Conservation (phyloP, 92 coral and sea anemone genomes). For the Epizoanthus ramosus region DNA sequence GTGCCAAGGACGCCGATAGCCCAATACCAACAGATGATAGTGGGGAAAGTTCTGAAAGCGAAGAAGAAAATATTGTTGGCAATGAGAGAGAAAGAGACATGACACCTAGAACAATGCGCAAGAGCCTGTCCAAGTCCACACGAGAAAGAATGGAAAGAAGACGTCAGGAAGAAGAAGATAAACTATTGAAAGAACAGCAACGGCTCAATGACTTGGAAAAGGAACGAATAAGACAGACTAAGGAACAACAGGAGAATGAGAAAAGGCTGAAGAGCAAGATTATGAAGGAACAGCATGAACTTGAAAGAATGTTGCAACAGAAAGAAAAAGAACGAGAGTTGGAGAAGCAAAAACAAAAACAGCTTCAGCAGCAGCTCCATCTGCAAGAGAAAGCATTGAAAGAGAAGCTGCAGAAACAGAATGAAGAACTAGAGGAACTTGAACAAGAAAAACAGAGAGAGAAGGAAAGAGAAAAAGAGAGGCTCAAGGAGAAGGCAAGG, state of each 20-base stretch:
- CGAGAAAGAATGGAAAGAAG: conserved; percentile 95
- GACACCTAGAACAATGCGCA: conserved; percentile 89
- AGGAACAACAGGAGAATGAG: conserved; percentile 68
- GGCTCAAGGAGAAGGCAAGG: conserved; percentile 69
- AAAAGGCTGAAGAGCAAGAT: conserved; percentile 76
- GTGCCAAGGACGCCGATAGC: conserved; percentile 68
- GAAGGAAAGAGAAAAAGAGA: conserved; percentile 71
- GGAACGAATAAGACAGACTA: conserved; percentile 61
- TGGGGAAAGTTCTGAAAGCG: conserved; percentile 55
- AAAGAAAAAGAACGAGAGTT: conserved; percentile 90
- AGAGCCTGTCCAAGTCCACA: conserved; percentile 96
- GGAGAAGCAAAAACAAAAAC: conserved; percentile 85
- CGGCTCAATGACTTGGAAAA: conserved; percentile 72
- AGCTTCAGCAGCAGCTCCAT: conserved; percentile 81
- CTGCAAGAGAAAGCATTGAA: conserved; percentile 76
- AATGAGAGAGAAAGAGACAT: conserved; percentile 52
- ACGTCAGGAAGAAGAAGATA: conserved; percentile 83
- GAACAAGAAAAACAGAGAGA: conserved; percentile 88
- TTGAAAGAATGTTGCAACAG: conserved; percentile 81
- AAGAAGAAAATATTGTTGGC: conserved; percentile 30
- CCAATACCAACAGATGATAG: conserved; percentile 60
- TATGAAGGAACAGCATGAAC: conserved; percentile 83
- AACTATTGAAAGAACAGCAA: conserved; percentile 74
- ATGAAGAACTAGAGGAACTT: conserved; percentile 85
- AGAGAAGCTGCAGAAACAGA: conserved; percentile 79